Base-by-base conservation (phyloP, 1,140 invertebrate species). In the Branchinecta lindahli region DNA sequence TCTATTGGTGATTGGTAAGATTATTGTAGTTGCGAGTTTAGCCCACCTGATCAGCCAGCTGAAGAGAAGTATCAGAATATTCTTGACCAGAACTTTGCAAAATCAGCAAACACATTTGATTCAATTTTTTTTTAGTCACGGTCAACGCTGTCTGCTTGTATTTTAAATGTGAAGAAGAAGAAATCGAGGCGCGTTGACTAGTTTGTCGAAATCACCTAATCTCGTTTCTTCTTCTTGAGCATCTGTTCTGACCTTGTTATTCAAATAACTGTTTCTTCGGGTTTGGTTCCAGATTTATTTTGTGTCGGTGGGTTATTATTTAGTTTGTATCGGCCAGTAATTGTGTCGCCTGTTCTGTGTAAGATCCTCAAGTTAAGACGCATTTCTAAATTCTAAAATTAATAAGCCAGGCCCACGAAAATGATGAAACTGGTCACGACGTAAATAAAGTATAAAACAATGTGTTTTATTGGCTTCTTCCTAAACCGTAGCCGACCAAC, bases 321-420 rank as follows among this genome's bases (percentile, higher is more conserved):
- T n/a, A 52, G 47, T 52, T 52, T n/a, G n/a, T 52, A 52, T 52
- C n/a, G 47, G 47, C 47, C 47, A 52, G n/a, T 52, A 52, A 52
- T n/a, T 52, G 47, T 52, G 47, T n/a, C 47, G 47, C 47, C 47
- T 52, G 47, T 52, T 52, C 47, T 52, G n/a, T 52, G 47, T 52
- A 52, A 52, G n/a, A 52, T 52, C 47, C 47, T 52, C n/a, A n/a
- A 52, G 47, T 52, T 52, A 52, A 52, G 9, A n/a, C 47, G n/a
- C 47, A 52, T n/a, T 52, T 9, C 47, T 52, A 9, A n/a, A 52
- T 52, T 52, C 9, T n/a, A 52, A 52, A 52, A 52, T n/a, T 52
- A 52, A 52, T 52, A 52, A 52, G 9, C 47, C 47, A 52, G 9
- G n/a, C n/a, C 47, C 47, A 52, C n/a, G 47, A 52, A 52, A 52